Evolutionary conservation across 2,888 invertebrate species (phyloP).

Genomic region (Drosophila paramelanica): DNA sequence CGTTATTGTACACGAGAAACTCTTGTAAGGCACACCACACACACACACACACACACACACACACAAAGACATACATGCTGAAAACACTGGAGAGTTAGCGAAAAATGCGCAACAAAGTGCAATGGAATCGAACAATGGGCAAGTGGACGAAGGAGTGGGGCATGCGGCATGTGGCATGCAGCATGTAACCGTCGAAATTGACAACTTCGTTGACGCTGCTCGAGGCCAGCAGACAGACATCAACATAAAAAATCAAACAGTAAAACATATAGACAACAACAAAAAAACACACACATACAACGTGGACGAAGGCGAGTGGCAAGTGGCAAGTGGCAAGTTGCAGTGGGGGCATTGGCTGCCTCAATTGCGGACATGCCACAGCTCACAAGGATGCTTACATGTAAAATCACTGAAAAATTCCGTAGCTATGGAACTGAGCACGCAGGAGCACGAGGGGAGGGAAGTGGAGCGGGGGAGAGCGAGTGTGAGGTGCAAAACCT

Average conservation of each 20-base stretch:
- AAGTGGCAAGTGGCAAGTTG: slow-evolving; percentile 7
- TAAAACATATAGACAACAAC: slow-evolving; percentile 18
- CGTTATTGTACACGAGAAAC: slow-evolving; percentile 78
- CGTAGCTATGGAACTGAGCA: slow-evolving; percentile 27
- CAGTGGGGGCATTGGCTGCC: slow-evolving; percentile 51
- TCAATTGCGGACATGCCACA: slow-evolving; percentile 83
- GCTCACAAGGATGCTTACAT: slow-evolving; percentile 83
- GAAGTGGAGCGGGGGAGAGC: background rate
- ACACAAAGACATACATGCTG: slow-evolving; percentile 5
- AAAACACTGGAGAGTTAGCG: slow-evolving; percentile 54
- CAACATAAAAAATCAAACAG: slow-evolving; percentile 22
- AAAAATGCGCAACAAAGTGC: slow-evolving; percentile 78
- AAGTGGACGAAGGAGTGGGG: slow-evolving; percentile 49
- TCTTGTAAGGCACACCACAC: slow-evolving; percentile 55
- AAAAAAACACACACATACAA: slow-evolving; percentile 9
- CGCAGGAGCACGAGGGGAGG: no score
- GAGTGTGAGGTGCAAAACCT: slow-evolving; percentile 26
- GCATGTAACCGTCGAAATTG: slow-evolving; percentile 75
- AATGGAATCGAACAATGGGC: slow-evolving; percentile 79
- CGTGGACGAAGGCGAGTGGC: slow-evolving; percentile 25
- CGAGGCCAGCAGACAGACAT: slow-evolving; percentile 30
- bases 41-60: slow-evolving; percentile 9
- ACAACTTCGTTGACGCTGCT: slow-evolving; percentile 78
- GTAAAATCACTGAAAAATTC: slow-evolving; percentile 81
- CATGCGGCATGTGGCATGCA: slow-evolving; percentile 40